Evolutionary conservation across 2,888 invertebrate genomes (phyloP), one percentile per base, ranked within the genome.

Genomic region (Sialis lutaria): DNA sequence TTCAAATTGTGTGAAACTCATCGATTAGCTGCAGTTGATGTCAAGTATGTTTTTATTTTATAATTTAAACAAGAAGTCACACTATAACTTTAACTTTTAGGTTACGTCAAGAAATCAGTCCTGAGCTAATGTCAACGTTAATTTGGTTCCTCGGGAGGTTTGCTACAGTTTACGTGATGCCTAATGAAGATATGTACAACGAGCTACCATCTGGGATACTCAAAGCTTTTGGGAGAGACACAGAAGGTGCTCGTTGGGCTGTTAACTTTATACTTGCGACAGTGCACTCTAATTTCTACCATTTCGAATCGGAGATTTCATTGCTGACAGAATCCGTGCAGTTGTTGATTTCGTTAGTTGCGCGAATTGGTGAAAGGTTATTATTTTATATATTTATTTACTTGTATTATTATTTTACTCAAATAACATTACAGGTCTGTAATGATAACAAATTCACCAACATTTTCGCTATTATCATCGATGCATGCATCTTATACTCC

Each of bases 141-240:
- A 78, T 84, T 54, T 89, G 87, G 86, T 80, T 86, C 56, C 67
- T 90, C 42, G 76, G 78, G 55, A 74, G 81, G 53, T 89, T 85
- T 82, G 75, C 81, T 43, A 69, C 77, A 53, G 75, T 77, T 1
- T 90, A 86, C 58, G 65, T 88, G 49, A 65, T 81, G 56, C 76
- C 78, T 9, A 69, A 69, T 50, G 77, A 77, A 58, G 67, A 64
- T 51, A 71, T 69, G 57, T 77, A 77, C 56, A 60, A 65, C 47
- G 70, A 75, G 60, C 67, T 81, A 48, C 79, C 80, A 60, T 67
- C 72, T 31, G 69, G 72, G 5, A 57, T 82, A 32, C 61, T 72
- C 33, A 68, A 75, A 45, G 74, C 77, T 31, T 78, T 82, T 60
- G 81, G 80, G 4, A 68, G 69, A 49, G 76, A 79, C 52, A 75